phyloP scores from a whole-genome alignment of 2,888 invertebrate genomes.

The Noctua comes region DNA sequence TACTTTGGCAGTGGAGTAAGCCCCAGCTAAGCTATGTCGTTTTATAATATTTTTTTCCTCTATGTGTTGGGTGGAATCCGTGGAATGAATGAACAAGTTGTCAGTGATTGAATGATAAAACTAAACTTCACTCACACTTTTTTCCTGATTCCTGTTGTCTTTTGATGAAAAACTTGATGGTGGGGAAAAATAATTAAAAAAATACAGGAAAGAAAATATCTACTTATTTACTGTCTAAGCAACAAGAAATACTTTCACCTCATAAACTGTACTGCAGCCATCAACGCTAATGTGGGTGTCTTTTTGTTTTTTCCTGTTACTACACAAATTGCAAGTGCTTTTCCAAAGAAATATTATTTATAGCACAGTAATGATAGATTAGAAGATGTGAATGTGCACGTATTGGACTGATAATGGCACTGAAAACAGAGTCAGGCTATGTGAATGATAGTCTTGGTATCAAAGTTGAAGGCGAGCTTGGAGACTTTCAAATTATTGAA shows the following conservation, averaged over 20 bases:
- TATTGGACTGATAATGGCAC: constrained; percentile 71
- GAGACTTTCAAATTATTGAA: constrained; percentile 80
- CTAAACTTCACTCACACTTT: constrained; percentile 1
- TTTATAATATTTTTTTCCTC: background rate
- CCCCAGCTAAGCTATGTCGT: background rate
- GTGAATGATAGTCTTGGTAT: constrained; percentile 71
- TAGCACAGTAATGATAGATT: constrained; percentile 1
- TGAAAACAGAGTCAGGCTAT: constrained; percentile 64
- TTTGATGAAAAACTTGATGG: constrained; percentile 27
- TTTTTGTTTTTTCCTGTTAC: constrained; percentile 29
- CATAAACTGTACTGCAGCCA: background rate
- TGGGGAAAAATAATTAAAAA: background rate
- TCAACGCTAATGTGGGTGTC: constrained; percentile 36
- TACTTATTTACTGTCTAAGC: background rate
- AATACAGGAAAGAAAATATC: constrained; percentile 4
- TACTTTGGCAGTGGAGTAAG: too few species aligned
- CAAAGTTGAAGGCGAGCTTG: constrained; percentile 80
- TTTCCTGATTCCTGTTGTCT: background rate
- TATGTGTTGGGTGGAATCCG: background rate
- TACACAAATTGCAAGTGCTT: constrained; percentile 17
- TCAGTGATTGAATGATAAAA: constrained; percentile 4
- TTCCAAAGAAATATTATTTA: background rate
- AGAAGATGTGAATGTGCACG: constrained; percentile 42
- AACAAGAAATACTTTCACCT: constrained; percentile 22
- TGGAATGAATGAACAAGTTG: background rate